Percentiles rank a stretch among this genome's conserved stretches.
Conservation (phyloP, 2,113 vertebrate species). For the Hystrix cristata region DNA sequence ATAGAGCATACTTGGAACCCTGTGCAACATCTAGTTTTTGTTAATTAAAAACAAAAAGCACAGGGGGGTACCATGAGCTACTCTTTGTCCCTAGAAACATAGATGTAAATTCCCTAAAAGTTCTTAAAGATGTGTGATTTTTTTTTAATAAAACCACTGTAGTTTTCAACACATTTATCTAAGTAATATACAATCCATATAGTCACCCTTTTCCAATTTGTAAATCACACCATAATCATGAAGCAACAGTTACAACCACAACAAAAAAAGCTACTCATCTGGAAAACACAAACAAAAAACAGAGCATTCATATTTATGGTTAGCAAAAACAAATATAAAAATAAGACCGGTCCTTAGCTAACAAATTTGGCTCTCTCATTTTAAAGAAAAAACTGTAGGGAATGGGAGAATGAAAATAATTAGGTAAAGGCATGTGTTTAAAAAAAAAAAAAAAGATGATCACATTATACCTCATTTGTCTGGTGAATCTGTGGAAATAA, state of each 20-base stretch:
- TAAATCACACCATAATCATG: slow-evolving; percentile 20
- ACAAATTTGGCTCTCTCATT: slow-evolving; percentile 29
- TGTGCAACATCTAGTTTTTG: not conserved
- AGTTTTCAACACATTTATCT: not conserved
- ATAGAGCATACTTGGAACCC: not conserved
- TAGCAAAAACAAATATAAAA: not conserved
- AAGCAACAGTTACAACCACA: slow-evolving; percentile 11
- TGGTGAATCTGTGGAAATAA: slow-evolving; percentile 49
- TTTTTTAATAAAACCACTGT: slow-evolving; percentile 3
- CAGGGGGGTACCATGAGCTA: not conserved
- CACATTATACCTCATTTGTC: not conserved
- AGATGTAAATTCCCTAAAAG: slow-evolving; percentile 42
- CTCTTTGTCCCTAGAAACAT: slow-evolving; percentile 27
- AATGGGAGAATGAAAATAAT: not conserved
- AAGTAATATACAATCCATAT: not conserved
- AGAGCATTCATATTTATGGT: not conserved
- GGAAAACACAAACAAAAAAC: not conserved
- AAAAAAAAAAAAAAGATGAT: not conserved
- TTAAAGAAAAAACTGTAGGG: not conserved
- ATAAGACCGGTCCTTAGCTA: not conserved
- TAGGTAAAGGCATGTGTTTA: not conserved
- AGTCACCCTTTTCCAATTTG: slow-evolving; percentile 32
- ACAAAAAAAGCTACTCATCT: slow-evolving; percentile 49
- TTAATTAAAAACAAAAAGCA: slow-evolving; percentile 55
- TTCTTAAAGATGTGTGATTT: not conserved